These are phyloP conservation scores for Synergus japonicus DNA, from an alignment of 2,888 invertebrate species.

Conservation along the genomic window DNA sequence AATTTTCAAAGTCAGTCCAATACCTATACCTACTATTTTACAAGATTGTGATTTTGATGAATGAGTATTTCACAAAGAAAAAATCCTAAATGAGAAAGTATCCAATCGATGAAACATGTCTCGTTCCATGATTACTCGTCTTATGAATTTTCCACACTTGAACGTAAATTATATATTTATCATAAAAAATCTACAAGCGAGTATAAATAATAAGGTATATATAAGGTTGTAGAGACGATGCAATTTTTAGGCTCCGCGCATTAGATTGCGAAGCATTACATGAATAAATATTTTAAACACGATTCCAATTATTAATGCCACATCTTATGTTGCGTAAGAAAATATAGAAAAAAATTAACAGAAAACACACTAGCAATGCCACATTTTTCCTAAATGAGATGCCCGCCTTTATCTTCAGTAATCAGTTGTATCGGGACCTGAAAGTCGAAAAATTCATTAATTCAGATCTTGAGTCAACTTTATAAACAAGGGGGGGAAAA, in stretches of 20 bases:
- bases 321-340: conserved; percentile 57
- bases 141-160: conserved; percentile 2
- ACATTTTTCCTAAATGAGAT: conserved; percentile 55
- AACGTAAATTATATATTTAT: neutral
- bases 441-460: conserved; percentile 58
- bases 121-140: neutral
- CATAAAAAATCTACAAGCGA: conserved; percentile 31
- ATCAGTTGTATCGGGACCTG: conserved; percentile 75
- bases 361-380: conserved; percentile 66
- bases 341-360: conserved; percentile 61
- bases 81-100: neutral
- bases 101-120: neutral
- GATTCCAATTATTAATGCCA: conserved; percentile 20
- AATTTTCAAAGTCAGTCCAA: neutral
- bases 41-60: conserved; percentile 1
- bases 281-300: neutral
- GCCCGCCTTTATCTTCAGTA: conserved; percentile 65
- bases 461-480: neutral
- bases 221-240: neutral
- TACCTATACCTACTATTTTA: conserved; percentile 26
- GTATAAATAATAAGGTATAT: conserved; percentile 12
- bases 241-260: neutral
- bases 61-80: neutral
- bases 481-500: conserved; percentile 32
- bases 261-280: conserved; percentile 22